A percentile compares a stretch with the other conserved stretches of the same genome.
These are phyloP conservation scores for Drosophila kuntzei DNA, from an alignment of 2,888 invertebrate genomes.

Conservation along the genomic window DNA sequence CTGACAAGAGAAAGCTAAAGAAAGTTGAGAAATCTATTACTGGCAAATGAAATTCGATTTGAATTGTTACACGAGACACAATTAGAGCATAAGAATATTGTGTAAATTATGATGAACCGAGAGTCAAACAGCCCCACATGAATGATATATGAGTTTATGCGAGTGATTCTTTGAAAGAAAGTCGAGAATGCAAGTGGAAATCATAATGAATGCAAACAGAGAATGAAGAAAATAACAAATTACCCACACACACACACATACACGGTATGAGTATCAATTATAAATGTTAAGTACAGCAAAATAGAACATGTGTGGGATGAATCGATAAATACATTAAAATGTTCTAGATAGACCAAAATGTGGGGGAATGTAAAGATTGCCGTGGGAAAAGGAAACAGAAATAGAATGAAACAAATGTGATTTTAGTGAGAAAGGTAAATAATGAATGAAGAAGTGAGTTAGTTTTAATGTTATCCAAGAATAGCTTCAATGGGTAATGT, in stretches of 20 bases:
- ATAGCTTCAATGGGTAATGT: background rate
- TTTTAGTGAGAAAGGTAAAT: background rate
- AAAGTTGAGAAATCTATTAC: conserved; percentile 49
- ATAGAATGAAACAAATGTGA: conserved; percentile 3
- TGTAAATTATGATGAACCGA: conserved; percentile 22
- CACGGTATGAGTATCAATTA: background rate
- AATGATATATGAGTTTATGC: background rate
- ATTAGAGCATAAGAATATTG: conserved; percentile 55
- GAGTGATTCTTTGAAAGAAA: background rate
- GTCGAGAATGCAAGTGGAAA: conserved; percentile 7
- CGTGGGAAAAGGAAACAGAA: background rate
- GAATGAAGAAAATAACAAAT: background rate
- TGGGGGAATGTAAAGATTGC: background rate
- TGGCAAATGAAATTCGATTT: conserved; percentile 50
- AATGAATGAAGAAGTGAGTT: background rate
- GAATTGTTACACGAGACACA: conserved; percentile 59
- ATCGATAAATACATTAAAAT: conserved; percentile 13
- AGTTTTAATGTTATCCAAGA: background rate
- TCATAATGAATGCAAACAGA: background rate
- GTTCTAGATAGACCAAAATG: background rate
- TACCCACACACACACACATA: too few relatives aligned
- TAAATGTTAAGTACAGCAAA: background rate
- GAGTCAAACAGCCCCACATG: background rate
- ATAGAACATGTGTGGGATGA: conserved; percentile 1
- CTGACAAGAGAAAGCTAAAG: conserved; percentile 4